Percentiles rank a stretch among this genome's conserved stretches.
phyloP scores from a whole-genome alignment of 2,888 invertebrate species.

The Lingula anatina region DNA sequence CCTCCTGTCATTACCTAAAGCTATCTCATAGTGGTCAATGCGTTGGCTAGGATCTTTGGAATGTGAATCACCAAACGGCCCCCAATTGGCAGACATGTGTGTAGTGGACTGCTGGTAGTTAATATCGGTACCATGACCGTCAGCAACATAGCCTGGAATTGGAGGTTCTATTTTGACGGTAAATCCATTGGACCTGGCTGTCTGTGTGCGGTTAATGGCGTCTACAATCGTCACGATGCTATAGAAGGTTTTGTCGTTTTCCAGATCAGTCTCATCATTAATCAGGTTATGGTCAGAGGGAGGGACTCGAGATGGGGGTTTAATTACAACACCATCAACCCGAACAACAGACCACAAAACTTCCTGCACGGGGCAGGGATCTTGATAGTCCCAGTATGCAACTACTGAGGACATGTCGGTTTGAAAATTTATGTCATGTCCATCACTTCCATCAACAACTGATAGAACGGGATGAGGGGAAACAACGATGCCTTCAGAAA shows the following conservation, averaged over 20 bases:
- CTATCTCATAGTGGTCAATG: constrained; percentile 12
- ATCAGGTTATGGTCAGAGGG: background rate
- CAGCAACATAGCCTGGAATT: constrained; percentile 10
- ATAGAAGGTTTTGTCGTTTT: constrained; percentile 9
- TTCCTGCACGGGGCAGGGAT: constrained; percentile 1
- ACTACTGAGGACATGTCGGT: constrained; percentile 6
- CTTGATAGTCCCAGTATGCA: constrained; percentile 4
- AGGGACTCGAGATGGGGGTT: constrained; percentile 3
- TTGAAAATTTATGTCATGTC: constrained; percentile 5
- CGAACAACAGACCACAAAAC: constrained; percentile 5
- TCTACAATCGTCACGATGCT: constrained; percentile 10
- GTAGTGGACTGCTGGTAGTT: constrained; percentile 11
- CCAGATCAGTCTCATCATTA: constrained; percentile 9
- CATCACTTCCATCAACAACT: constrained; percentile 2
- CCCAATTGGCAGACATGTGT: constrained; percentile 15
- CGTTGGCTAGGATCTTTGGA: constrained; percentile 8
- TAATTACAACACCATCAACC: constrained; percentile 1
- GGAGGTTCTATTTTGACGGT: constrained; percentile 13
- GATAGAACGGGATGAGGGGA: constrained; percentile 1
- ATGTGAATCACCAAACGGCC: constrained; percentile 11
- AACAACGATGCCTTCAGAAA: background rate
- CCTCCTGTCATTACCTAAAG: constrained; percentile 8
- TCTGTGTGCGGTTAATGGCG: constrained; percentile 10
- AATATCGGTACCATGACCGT: constrained; percentile 10
- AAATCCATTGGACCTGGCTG: constrained; percentile 12